phyloP scores from a whole-genome alignment of 2,113 vertebrate genomes.

The Gambusia affinis region DNA sequence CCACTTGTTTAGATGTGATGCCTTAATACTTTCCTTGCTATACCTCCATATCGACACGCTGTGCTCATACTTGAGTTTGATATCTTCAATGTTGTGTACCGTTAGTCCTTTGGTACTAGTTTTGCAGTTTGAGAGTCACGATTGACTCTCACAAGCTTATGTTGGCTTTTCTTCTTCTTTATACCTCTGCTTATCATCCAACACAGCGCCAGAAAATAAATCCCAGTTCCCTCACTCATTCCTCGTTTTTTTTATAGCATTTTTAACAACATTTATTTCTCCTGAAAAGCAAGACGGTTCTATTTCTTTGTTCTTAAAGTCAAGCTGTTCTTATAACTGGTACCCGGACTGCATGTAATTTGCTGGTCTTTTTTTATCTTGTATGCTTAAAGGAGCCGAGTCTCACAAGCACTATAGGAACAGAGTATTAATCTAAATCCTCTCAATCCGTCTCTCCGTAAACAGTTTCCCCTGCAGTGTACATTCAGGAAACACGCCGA shows the following conservation, averaged over 20 bases:
- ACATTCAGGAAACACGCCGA: slow-evolving; percentile 28
- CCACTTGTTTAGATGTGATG: not conserved
- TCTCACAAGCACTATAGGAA: slow-evolving; percentile 22
- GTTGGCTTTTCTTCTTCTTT: not conserved
- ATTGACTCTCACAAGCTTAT: too few relatives aligned
- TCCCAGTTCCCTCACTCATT: not conserved
- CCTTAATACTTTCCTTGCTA: not conserved
- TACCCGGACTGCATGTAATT: slow-evolving; percentile 2
- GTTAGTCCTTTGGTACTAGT: too few relatives aligned
- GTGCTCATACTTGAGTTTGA: not conserved
- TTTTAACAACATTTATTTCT: not conserved
- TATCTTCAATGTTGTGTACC: not conserved
- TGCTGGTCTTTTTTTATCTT: slow-evolving; percentile 2
- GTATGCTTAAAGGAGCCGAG: slow-evolving; percentile 13
- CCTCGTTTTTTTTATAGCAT: not conserved
- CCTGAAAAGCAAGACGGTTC: not conserved
- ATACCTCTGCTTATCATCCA: not conserved
- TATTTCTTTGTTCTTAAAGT: slow-evolving; percentile 11
- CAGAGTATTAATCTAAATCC: not conserved
- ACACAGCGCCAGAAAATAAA: not conserved
- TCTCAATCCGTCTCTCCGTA: slow-evolving; percentile 9
- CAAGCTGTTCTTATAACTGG: not conserved
- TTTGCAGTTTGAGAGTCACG: too few relatives aligned
- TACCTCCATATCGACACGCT: not conserved
- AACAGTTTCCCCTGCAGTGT: slow-evolving; percentile 49